phyloP scores from a whole-genome alignment of 2,888 invertebrate genomes.

The Chloromyia formosa region DNA sequence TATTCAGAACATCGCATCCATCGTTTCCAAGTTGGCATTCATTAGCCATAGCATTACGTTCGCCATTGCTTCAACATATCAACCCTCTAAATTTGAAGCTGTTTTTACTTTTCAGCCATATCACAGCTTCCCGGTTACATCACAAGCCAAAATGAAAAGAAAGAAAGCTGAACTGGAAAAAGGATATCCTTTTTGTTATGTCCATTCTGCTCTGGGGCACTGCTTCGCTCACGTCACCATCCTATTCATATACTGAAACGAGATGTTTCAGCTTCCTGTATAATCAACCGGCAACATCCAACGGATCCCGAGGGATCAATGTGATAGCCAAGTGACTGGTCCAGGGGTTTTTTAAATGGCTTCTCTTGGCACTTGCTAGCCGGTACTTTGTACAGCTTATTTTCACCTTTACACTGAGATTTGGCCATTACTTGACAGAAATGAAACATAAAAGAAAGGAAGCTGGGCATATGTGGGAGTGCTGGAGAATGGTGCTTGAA shows the following conservation, averaged over 20 bases:
- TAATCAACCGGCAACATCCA: constrained; percentile 10
- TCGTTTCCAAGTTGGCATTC: neutral
- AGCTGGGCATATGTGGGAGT: too few species aligned
- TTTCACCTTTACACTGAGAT: constrained; percentile 35
- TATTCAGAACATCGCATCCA: neutral
- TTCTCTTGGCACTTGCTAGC: neutral
- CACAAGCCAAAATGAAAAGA: neutral
- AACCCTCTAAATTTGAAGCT: neutral
- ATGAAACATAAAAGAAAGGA: too few species aligned
- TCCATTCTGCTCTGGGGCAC: neutral
- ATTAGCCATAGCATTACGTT: neutral
- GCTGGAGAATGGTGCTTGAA: too few species aligned
- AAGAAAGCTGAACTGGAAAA: constrained; percentile 14
- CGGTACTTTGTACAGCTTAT: constrained; percentile 8
- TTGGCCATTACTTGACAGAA: constrained; percentile 2
- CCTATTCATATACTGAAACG: neutral
- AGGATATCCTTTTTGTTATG: constrained; percentile 3
- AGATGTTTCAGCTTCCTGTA: constrained; percentile 5
- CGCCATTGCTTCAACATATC: neutral
- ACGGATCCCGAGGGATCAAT: constrained; percentile 29
- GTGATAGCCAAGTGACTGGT: constrained; percentile 19
- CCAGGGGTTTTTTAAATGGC: constrained; percentile 17
- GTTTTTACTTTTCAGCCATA: neutral
- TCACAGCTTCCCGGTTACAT: neutral
- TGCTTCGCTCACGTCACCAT: neutral